These are phyloP conservation scores for Ochotona princeps DNA, from an alignment of 2,113 vertebrate species.

Conservation along the genomic window DNA sequence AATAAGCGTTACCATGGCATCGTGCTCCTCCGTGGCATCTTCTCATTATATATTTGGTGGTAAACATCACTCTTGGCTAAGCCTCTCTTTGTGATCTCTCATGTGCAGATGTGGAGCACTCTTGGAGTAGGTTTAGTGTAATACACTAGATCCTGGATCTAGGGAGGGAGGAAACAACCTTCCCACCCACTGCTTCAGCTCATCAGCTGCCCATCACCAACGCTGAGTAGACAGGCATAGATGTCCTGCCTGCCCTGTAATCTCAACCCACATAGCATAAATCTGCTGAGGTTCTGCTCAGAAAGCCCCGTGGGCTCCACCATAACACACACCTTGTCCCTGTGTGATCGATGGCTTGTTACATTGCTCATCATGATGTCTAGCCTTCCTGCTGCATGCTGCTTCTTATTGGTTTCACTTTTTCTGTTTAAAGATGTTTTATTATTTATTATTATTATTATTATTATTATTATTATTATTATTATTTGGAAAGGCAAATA, in stretches of 20 bases:
- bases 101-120: neutral
- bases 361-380: neutral
- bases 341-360: neutral
- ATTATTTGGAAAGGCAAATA: too few relatives aligned
- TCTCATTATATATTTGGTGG: neutral
- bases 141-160: neutral
- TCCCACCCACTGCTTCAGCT: neutral
- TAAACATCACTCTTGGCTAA: conserved; percentile 35
- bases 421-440: neutral
- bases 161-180: neutral
- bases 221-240: neutral
- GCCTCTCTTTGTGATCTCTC: neutral
- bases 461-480: too few relatives aligned
- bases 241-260: neutral
- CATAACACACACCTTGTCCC: neutral
- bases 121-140: neutral
- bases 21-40: neutral
- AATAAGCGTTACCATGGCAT: conserved; percentile 61
- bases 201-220: neutral
- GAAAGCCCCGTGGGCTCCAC: neutral
- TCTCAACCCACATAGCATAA: neutral
- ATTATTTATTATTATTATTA: too few relatives aligned
- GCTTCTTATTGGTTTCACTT: neutral
- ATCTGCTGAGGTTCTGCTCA: neutral
- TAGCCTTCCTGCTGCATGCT: neutral